Base-by-base conservation (phyloP, 2,113 vertebrate genomes). In the Hucho hucho region DNA sequence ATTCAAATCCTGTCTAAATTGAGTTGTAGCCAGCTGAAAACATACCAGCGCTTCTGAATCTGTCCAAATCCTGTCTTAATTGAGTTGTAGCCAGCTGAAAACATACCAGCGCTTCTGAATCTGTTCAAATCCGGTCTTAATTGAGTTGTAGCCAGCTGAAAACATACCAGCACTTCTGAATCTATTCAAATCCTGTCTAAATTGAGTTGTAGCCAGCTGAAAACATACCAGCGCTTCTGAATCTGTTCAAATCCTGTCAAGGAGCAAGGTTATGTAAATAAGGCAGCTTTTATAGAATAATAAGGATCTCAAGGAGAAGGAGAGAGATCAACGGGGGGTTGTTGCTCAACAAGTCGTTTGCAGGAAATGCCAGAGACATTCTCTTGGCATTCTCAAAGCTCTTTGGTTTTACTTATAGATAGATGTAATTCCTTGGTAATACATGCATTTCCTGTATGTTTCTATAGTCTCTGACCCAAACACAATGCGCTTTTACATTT, bases 91-190 rank as follows among this genome's bases (percentile, higher is more conserved):
- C 32, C 32, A 32, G 32, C 32, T 32, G 32, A 32, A 32, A 32
- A 32, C 32, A 32, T 6, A 32, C 32, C 32, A 6, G 32, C 0
- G 1, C 32, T 32, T 32, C 32, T 6, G 32, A 32, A 32, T 32
- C 32, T 0, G 1, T 32, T 32, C 6, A 32, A 32, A 32, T 32
- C 47, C 43, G 69, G 68, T 69, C 61, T 58, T 20, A 70, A 67
- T 76, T 76, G 12, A 66, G 32, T 63, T 25, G 59, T 72, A 75
- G 73, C 56, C 72, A 69, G 14, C 29, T 70, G 69, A 73, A 69
- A 76, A 73, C 67, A 80, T 49, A 24, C 22, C 26, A 13, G 28
- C 20, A 4, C 32, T 80, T 72, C 58, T 20, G 13, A 43, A 77
- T 71, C 28, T 13, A 43, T 64, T 70, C 16, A 53, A 16, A 75